Evolutionary conservation across 2,888 invertebrate genomes (phyloP).

Genomic region (Drosophila lacicola): DNA sequence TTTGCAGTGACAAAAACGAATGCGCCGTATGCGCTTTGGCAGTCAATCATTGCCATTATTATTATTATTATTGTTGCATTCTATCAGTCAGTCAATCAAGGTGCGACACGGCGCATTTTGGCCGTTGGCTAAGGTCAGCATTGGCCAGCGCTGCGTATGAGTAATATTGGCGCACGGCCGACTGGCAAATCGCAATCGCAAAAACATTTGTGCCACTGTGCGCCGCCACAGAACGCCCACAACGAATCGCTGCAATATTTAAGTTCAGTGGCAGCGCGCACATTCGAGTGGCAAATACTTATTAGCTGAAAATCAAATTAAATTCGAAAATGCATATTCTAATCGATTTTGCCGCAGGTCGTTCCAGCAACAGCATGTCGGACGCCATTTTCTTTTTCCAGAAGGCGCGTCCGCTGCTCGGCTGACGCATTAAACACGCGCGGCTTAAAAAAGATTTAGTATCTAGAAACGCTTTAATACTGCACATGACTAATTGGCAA

Average conservation of each 20-base stretch:
- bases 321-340: conserved; percentile 25
- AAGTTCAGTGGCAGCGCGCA: conserved; percentile 2
- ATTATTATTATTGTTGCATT: conserved; percentile 44
- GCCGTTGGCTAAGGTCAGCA: conserved; percentile 57
- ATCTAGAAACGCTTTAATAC: conserved; percentile 57
- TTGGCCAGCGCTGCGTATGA: conserved; percentile 61
- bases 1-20: conserved; percentile 28
- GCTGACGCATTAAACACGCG: conserved; percentile 47
- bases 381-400: conserved; percentile 37
- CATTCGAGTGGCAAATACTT: conserved; percentile 13
- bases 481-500: conserved; percentile 72
- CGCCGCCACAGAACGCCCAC: conserved; percentile 46
- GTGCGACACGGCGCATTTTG: conserved; percentile 49
- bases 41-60: conserved; percentile 52
- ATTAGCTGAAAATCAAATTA: conserved; percentile 29
- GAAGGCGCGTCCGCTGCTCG: conserved; percentile 18
- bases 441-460: conserved; percentile 51
- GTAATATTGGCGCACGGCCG: conserved; percentile 32
- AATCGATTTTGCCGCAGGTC: conserved; percentile 51
- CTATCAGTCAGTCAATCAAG: conserved; percentile 50
- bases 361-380: conserved; percentile 14
- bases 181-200: conserved; percentile 6
- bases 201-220: conserved; percentile 40
- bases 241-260: conserved; percentile 35
- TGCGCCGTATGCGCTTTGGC: conserved; percentile 30